phyloP scores from a whole-genome alignment of 2,888 invertebrate species.

The Willowsia nigromaculata region DNA sequence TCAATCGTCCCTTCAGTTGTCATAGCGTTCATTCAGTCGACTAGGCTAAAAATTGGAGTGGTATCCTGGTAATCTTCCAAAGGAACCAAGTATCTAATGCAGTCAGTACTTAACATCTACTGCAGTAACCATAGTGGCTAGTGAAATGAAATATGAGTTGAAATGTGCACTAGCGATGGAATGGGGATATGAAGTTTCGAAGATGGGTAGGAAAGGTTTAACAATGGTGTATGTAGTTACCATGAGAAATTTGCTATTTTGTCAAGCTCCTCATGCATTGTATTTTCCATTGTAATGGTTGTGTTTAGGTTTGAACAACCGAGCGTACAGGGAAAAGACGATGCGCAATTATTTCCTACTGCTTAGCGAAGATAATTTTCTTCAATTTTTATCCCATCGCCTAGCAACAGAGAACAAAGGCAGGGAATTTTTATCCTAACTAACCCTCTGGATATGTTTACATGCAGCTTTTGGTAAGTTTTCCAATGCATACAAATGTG shows the following conservation, averaged over 20 bases:
- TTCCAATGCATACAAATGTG: neutral
- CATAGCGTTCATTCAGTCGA: too few species aligned
- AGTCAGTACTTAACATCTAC: neutral
- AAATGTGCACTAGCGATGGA: neutral
- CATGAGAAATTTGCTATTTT: neutral
- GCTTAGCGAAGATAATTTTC: neutral
- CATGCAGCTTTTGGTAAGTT: neutral
- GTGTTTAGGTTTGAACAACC: neutral
- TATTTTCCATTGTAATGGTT: slow-evolving; percentile 1
- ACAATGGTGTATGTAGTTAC: neutral
- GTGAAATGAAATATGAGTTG: neutral
- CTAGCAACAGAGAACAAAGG: neutral
- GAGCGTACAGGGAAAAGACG: neutral
- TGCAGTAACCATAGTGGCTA: neutral
- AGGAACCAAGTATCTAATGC: neutral
- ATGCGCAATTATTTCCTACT: neutral
- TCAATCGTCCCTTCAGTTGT: neutral
- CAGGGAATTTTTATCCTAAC: neutral
- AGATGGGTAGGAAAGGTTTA: neutral
- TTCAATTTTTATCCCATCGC: neutral
- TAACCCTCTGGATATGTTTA: neutral
- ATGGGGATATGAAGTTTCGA: neutral
- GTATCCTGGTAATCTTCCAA: neutral
- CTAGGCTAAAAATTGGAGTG: too few species aligned
- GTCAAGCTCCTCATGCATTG: neutral